Evolutionary conservation across 37 sponge, comb jelly and placozoan species (phyloP), one percentile per base, ranked within the genome.

Genomic region (Geodia barretti): DNA sequence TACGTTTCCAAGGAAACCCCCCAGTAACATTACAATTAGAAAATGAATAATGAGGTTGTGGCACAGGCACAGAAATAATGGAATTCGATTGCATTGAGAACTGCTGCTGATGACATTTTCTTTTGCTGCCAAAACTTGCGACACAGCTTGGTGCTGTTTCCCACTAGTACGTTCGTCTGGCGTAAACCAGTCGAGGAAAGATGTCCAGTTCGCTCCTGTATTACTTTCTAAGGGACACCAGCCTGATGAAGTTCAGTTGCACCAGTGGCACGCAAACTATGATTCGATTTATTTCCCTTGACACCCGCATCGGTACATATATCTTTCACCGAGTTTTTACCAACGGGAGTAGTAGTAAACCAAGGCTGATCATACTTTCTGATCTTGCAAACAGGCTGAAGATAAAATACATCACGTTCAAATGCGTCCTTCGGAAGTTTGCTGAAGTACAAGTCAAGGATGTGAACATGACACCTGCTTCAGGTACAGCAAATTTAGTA

Each of bases 191-290:
- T n/a, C n/a, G n/a, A n/a, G n/a, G n/a, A n/a, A n/a, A 86, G 23
- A 40, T 86, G 87, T 1, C 87, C 87, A 23, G 87, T 86, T 30
- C 67, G 24, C 40, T 78, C 60, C 66, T 86, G 73, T 1, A 86
- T 78, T 5, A 78, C 28, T 3, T 70, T 78, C 39, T 81, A 82
- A 28, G 82, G 82, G 8, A 81, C 82, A 23, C 78, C 82, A 34
- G 71, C 70, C 17, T 39, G 9, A 33, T 67, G 81, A n/a, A 80
- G 33, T 40, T 41, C 68, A 4, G 88, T 81, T 23, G 82, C 70
- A 23, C 88, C 81, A 30, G 33, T 61, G 0, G 68, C 88, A 4
- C 81, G 59, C 9, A 87, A 54, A 40, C 88, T 87, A 37, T 87
- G 77, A 41, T 87, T 87, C 1, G 76, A 81, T 9, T 74, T 68